Conservation (phyloP, 2,797 vertebrate species). For the Rhabdomys pumilio region DNA sequence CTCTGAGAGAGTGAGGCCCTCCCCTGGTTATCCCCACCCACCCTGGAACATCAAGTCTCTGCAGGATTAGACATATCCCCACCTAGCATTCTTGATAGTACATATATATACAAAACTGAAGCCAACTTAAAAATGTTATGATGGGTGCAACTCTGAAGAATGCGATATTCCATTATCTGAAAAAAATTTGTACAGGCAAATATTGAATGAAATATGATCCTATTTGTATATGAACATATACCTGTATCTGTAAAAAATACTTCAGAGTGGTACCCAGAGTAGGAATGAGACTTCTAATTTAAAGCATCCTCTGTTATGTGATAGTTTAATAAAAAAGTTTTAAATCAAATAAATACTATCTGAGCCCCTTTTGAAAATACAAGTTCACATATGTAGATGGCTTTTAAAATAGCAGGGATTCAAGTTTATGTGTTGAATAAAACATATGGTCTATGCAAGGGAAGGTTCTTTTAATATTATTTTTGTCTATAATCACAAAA, state of each 20-base stretch:
- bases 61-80: too few relatives aligned
- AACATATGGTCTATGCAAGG: conserved; percentile 42
- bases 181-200: conserved; percentile 42
- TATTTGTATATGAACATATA: conserved; percentile 1
- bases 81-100: not conserved
- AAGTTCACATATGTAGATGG: conserved; percentile 53
- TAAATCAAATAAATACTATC: conserved; percentile 60
- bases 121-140: conserved; percentile 55
- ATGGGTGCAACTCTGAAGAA: conserved; percentile 24
- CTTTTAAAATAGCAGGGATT: conserved; percentile 61
- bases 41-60: too few relatives aligned
- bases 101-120: conserved; percentile 27
- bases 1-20: too few relatives aligned
- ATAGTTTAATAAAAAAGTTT: conserved; percentile 55
- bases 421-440: conserved; percentile 50
- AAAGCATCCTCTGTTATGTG: conserved; percentile 11
- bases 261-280: conserved; percentile 16
- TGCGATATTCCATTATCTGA: not conserved
- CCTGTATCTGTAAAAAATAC: not conserved
- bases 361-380: conserved; percentile 49
- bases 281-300: conserved; percentile 28
- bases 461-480: conserved; percentile 58
- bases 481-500: conserved; percentile 67
- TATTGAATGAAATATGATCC: not conserved
- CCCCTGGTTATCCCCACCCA: too few relatives aligned